These are phyloP conservation scores for Geotrupes spiniger DNA, from an alignment of 2,888 invertebrate genomes.

Conservation along the genomic window DNA sequence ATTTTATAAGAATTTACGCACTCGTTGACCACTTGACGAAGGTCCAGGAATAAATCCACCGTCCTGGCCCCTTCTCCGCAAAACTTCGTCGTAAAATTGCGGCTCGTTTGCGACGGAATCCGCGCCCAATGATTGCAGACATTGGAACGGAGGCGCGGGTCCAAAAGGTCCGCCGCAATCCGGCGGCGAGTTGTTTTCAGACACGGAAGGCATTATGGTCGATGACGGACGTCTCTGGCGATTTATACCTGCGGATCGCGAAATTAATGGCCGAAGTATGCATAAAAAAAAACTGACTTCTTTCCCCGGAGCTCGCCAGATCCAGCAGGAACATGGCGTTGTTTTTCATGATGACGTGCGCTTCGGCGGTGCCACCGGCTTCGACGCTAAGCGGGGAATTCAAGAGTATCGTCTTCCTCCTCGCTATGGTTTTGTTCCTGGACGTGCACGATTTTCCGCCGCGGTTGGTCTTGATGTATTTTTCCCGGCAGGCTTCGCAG, in stretches of 20 bases:
- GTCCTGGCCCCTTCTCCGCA: slow-evolving; percentile 49
- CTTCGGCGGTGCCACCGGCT: slow-evolving; percentile 40
- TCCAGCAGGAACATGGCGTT: slow-evolving; percentile 94
- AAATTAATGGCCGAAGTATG: neutral
- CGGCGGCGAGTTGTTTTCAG: slow-evolving; percentile 58
- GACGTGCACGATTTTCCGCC: slow-evolving; percentile 43
- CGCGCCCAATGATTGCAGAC: slow-evolving; percentile 55
- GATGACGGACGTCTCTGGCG: slow-evolving; percentile 42
- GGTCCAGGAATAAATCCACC: slow-evolving; percentile 34
- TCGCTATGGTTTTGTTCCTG: slow-evolving; percentile 41
- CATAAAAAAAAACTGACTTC: slow-evolving; percentile 25
- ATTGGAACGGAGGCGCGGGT: slow-evolving; percentile 59
- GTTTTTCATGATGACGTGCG: slow-evolving; percentile 78
- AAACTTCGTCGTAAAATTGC: slow-evolving; percentile 51
- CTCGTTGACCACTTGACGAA: slow-evolving; percentile 47
- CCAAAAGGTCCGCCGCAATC: slow-evolving; percentile 55
- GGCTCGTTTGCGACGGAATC: slow-evolving; percentile 32
- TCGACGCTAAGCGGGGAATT: slow-evolving; percentile 29
- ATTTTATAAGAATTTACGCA: slow-evolving; percentile 39
- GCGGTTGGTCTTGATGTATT: slow-evolving; percentile 56
- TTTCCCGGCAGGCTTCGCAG: slow-evolving; percentile 87
- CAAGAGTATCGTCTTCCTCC: slow-evolving; percentile 33
- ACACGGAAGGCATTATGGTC: slow-evolving; percentile 53
- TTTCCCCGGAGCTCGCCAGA: slow-evolving; percentile 72
- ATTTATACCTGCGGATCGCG: slow-evolving; percentile 28